These are phyloP conservation scores for Oryzias sinensis DNA, from an alignment of 2,797 vertebrate species.

Conservation along the genomic window DNA sequence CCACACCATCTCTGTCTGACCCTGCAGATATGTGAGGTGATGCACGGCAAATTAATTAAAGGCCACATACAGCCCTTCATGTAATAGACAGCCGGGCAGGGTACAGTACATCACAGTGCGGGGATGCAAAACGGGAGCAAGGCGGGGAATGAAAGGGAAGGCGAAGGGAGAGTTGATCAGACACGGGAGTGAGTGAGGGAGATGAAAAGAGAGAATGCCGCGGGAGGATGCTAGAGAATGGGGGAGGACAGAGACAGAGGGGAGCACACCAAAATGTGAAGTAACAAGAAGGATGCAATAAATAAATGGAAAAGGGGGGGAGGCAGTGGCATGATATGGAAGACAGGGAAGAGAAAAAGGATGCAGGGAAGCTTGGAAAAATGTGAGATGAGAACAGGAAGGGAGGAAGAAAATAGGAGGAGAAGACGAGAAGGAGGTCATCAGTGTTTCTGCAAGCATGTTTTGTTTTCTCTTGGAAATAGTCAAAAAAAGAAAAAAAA, in stretches of 20 bases:
- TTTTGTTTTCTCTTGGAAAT: conserved; percentile 57
- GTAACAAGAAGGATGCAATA: conserved; percentile 35
- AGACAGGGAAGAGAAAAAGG: conserved; percentile 52
- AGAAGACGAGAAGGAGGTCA: conserved; percentile 68
- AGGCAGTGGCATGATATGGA: conserved; percentile 40
- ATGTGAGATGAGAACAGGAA: conserved; percentile 33
- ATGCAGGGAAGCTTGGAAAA: conserved; percentile 55
- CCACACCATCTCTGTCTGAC: conserved; percentile 53
- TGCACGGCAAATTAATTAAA: conserved; percentile 73
- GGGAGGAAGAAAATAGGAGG: neutral
- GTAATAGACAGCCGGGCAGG: conserved; percentile 50
- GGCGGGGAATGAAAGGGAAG: conserved; percentile 53
- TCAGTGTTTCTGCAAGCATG: conserved; percentile 57
- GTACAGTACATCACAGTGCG: conserved; percentile 23
- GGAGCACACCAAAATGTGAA: conserved; percentile 31
- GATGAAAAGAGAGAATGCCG: conserved; percentile 59
- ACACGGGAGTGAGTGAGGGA: conserved; percentile 5
- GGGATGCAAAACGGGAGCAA: conserved; percentile 19
- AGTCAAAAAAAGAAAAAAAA: conserved; percentile 62
- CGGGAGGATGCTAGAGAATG: conserved; percentile 38
- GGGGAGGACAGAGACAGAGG: conserved; percentile 22
- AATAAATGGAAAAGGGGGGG: conserved; percentile 40
- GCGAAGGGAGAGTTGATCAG: conserved; percentile 41
- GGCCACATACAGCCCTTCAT: conserved; percentile 65
- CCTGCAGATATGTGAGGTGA: conserved; percentile 68